These are phyloP conservation scores for Megalops atlanticus DNA, from an alignment of 2,113 vertebrate species.

Conservation along the genomic window DNA sequence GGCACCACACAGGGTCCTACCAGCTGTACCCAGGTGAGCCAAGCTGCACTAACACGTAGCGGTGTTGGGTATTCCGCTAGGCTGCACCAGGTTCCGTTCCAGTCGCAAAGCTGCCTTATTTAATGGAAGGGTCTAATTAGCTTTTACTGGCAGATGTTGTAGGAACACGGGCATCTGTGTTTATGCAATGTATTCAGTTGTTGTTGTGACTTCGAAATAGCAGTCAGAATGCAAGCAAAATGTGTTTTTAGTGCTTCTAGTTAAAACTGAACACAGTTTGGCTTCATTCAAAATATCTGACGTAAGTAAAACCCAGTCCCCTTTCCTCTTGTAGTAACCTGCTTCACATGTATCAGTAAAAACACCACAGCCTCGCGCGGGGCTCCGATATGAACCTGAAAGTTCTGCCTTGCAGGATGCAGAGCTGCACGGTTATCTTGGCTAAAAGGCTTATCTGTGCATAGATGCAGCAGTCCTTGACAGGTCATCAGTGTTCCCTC, in stretches of 20 bases:
- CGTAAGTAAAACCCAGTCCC: not conserved
- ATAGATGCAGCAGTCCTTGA: not conserved
- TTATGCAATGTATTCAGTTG: not conserved
- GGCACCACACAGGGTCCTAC: conserved; percentile 92
- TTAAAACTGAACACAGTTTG: no score
- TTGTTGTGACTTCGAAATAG: no score
- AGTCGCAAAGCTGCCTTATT: not conserved
- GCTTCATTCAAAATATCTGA: not conserved
- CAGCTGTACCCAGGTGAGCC: conserved; percentile 91
- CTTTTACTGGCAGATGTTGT: not conserved
- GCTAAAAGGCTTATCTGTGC: no score
- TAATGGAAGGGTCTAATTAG: not conserved
- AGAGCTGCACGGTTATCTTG: no score
- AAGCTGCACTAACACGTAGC: not conserved
- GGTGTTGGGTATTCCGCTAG: not conserved
- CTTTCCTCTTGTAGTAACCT: not conserved
- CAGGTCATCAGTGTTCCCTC: not conserved
- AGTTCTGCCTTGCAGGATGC: no score
- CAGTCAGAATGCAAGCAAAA: no score
- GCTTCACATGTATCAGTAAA: conserved; percentile 12
- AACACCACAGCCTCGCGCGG: no score
- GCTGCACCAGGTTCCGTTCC: no score
- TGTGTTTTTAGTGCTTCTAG: no score
- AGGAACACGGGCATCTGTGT: not conserved
- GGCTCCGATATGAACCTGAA: no score